Base-by-base conservation (phyloP, 2,113 vertebrate genomes). In the Chauna torquata region DNA sequence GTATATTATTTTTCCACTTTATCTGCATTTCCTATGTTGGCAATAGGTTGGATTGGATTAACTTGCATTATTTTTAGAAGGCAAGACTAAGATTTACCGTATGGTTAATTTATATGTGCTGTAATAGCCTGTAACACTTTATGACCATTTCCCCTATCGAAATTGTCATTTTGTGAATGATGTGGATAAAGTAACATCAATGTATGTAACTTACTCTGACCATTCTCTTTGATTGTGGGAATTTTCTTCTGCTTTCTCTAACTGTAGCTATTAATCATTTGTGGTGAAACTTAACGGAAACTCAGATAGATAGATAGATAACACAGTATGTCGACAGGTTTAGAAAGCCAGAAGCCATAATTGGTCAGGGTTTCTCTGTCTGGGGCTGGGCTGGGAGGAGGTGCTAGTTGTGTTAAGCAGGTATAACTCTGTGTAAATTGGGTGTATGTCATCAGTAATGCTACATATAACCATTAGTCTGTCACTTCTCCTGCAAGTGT, bases 381-480 rank as follows among this genome's bases (percentile, higher is more conserved):
- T 59, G 9, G 11, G 4, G 12, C 19, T 82, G 32, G 5, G 8
- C 11, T 86, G 16, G 79, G 30, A 82, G 30, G 25, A 70, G 22
- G 4, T 4, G 1, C 3, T 86, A 17, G 9, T 16, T 77, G 23
- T 7, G 6, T 30, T 42, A 25, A 42, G 24, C 36, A 28, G 16
- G 13, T 59, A 8, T 50, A n/a, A 59, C 12, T 11, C 36, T 52
- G 8, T 55, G 12, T 28, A 13, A 47, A 64, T 50, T 23, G 8
- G 2, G 5, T 64, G 11, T 62, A 9, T 15, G 44, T 40, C 42
- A 12, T 20, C 16, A 3, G 23, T 44, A 30, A 11, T 19, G 59
- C 12, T 14, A 6, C 0, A 0, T 52, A 2, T 9, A 36, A 17
- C 11, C 17, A 3, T 50, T 38, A 14, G 6, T 38, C 49, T 55